phyloP scores from a whole-genome alignment of 2,797 vertebrate genomes.

The Cyclura pinguis region DNA sequence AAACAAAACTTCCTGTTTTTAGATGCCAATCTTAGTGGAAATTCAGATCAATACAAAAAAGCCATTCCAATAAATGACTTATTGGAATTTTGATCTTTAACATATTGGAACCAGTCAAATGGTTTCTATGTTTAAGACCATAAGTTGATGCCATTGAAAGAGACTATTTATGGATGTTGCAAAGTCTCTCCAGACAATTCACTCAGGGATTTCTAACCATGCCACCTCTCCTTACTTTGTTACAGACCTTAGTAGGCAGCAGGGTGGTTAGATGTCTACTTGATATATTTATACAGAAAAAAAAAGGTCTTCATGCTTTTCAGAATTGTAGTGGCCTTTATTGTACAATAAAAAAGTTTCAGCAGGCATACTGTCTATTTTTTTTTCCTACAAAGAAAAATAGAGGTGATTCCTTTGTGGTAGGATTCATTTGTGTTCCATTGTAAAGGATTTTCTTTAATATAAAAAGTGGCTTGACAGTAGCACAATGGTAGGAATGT shows the following conservation, averaged over 20 bases:
- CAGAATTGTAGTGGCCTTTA: background rate
- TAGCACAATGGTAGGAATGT: background rate
- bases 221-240: background rate
- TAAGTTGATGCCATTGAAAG: background rate
- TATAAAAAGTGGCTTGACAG: background rate
- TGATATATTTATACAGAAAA: slow-evolving; percentile 4
- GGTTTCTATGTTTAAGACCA: background rate
- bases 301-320: background rate
- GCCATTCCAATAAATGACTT: background rate
- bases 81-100: background rate
- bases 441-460: slow-evolving; percentile 20
- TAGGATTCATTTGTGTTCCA: slow-evolving; percentile 11
- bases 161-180: background rate
- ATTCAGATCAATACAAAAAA: background rate
- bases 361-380: background rate
- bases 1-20: background rate
- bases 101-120: background rate
- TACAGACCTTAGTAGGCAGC: background rate
- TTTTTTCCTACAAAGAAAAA: background rate
- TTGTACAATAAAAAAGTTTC: slow-evolving; percentile 7
- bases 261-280: accelerated
- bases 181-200: background rate
- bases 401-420: slow-evolving; percentile 16
- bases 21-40: background rate
- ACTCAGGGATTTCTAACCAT: too few species aligned